Evolutionary conservation across 2,888 invertebrate species (phyloP).

Genomic region (Phytoseiulus persimilis): DNA sequence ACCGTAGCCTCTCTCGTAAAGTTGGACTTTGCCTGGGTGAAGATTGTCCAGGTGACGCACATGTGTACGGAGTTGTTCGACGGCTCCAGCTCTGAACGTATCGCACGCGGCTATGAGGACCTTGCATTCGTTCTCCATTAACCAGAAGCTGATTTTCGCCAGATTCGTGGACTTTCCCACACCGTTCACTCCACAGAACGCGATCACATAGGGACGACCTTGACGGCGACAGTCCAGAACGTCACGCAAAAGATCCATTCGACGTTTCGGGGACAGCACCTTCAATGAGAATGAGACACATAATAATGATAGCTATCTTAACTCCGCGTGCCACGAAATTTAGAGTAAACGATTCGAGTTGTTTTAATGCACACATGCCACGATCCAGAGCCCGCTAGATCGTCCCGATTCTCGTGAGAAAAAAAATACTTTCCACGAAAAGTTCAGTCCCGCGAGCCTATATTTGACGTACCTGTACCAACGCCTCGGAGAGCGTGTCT

Average conservation of each 20-base stretch:
- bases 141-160: conserved; percentile 98
- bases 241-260: conserved; percentile 91
- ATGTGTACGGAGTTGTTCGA: conserved; percentile 94
- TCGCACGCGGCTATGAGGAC: conserved; percentile 98
- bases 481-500: conserved; percentile 74
- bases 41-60: conserved; percentile 65
- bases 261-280: conserved; percentile 84
- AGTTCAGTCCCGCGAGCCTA: no score
- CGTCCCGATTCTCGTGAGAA: no score
- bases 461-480: conserved; percentile 55
- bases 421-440: background rate
- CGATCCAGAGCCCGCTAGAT: no score
- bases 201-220: conserved; percentile 82
- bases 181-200: conserved; percentile 97
- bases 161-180: conserved; percentile 98
- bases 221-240: conserved; percentile 72
- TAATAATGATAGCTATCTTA: no score
- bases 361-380: no score
- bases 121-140: conserved; percentile 89
- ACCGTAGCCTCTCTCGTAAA: conserved; percentile 90
- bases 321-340: no score
- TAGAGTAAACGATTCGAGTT: no score
- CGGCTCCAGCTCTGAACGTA: conserved; percentile 97
- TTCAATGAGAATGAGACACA: conserved; percentile 52
- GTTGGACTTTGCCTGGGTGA: conserved; percentile 66